Conservation (phyloP, 2,797 vertebrate genomes). For the Gallinago stenura region DNA sequence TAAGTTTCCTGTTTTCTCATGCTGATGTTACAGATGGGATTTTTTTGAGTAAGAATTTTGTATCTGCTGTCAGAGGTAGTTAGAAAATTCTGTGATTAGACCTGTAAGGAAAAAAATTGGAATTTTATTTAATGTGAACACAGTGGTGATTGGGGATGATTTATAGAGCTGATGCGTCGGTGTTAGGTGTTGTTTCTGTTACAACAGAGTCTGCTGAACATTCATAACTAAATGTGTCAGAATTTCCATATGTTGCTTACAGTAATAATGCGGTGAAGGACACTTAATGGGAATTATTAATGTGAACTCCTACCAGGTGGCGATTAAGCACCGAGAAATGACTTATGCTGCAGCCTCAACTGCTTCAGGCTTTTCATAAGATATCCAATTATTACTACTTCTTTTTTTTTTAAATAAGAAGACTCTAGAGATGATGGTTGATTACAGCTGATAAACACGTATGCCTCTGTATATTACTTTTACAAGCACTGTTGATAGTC, state of each 20-base stretch:
- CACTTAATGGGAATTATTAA: neutral
- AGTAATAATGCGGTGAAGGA: neutral
- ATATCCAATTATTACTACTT: neutral
- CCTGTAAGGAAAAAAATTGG: neutral
- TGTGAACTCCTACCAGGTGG: neutral
- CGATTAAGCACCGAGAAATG: constrained; percentile 18
- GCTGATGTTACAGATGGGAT: neutral
- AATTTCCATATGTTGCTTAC: neutral
- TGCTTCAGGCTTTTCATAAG: constrained; percentile 1
- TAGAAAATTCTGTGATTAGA: neutral
- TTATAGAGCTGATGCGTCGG: neutral
- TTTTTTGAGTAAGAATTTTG: neutral
- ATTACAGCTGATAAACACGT: neutral
- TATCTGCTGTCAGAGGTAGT: neutral
- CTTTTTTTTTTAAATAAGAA: neutral
- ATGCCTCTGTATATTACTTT: neutral
- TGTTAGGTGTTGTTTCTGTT: neutral
- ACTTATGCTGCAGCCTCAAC: neutral
- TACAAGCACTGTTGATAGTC: neutral
- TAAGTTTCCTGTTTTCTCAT: neutral
- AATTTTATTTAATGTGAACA: neutral
- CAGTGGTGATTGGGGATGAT: neutral
- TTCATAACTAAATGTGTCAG: neutral
- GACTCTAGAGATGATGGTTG: neutral
- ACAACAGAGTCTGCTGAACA: neutral